These are phyloP conservation scores for Tarsius wallacei DNA, from an alignment of 2,797 vertebrate species.

Conservation along the genomic window DNA sequence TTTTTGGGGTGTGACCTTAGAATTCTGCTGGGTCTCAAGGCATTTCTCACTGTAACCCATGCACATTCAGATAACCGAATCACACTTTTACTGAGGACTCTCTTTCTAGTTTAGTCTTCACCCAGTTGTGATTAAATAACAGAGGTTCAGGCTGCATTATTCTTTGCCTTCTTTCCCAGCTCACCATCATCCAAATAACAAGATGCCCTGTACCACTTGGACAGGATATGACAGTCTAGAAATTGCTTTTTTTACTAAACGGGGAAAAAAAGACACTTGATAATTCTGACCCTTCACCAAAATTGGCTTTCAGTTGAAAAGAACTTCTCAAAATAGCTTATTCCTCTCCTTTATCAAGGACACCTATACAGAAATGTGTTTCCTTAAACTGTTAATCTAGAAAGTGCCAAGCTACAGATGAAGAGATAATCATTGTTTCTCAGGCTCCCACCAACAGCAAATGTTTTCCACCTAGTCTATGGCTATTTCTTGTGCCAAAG, in stretches of 20 bases:
- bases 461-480: background rate
- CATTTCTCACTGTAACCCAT: background rate
- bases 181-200: background rate
- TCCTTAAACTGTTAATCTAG: constrained; percentile 54
- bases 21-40: background rate
- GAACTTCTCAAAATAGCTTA: constrained; percentile 28
- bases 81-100: background rate
- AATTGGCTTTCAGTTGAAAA: background rate
- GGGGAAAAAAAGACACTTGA: background rate
- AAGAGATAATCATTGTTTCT: background rate
- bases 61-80: background rate
- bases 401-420: constrained; percentile 64
- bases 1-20: background rate
- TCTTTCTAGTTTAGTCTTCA: background rate
- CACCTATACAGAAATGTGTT: constrained; percentile 40
- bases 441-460: background rate
- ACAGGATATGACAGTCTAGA: background rate
- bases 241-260: background rate
- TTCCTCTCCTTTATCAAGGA: background rate
- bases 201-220: background rate
- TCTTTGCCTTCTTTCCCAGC: background rate
- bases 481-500: background rate
- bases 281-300: background rate
- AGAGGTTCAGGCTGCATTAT: background rate
- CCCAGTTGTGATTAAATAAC: background rate